phyloP scores from a whole-genome alignment of 2,888 invertebrate genomes.

The Strigamia transsilvanica region DNA sequence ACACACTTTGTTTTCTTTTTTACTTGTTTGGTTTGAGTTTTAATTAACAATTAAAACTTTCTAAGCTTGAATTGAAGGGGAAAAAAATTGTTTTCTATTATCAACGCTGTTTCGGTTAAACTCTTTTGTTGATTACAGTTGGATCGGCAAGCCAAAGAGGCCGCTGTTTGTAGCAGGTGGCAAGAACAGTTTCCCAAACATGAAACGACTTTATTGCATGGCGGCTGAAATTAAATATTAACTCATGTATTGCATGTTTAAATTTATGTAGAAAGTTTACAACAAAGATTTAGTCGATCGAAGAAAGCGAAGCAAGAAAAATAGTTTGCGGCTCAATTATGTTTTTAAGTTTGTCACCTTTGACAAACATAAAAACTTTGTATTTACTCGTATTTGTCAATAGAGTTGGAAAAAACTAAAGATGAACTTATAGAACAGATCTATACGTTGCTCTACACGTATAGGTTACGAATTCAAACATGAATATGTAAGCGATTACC shows the following conservation, averaged over 20 bases:
- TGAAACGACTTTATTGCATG: neutral
- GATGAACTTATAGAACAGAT: too few species aligned
- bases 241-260: slow-evolving; percentile 7
- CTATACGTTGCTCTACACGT: too few species aligned
- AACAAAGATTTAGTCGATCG: too few species aligned
- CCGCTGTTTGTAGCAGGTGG: slow-evolving; percentile 15
- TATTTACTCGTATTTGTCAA: too few species aligned
- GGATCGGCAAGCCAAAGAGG: neutral
- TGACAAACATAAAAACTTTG: too few species aligned
- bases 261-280: neutral
- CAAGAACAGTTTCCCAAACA: neutral
- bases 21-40: neutral
- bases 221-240: neutral
- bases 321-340: too few species aligned
- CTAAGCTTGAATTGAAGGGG: neutral
- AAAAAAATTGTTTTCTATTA: neutral
- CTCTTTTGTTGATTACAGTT: slow-evolving; percentile 17
- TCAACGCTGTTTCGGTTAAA: slow-evolving; percentile 1
- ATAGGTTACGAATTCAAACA: too few species aligned
- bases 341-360: too few species aligned
- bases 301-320: too few species aligned
- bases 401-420: too few species aligned
- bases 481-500: too few species aligned
- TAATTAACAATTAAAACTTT: slow-evolving; percentile 17
- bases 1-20: neutral